phyloP scores from a whole-genome alignment of 2,888 invertebrate species.

The Caenorhabditis imperialis region DNA sequence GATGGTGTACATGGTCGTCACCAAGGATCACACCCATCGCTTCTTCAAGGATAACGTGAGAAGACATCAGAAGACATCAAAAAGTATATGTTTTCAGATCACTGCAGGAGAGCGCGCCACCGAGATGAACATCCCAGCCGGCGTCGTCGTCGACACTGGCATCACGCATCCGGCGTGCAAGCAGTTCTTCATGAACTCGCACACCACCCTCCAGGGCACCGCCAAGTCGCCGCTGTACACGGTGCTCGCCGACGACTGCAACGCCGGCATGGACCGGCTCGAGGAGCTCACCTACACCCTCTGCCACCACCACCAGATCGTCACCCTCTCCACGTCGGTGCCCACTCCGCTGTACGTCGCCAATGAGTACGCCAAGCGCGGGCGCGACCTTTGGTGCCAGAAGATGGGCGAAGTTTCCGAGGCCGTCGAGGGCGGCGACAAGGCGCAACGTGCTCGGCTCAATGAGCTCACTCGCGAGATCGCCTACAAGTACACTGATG shows the following conservation, averaged over 20 bases:
- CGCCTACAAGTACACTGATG: too few species aligned
- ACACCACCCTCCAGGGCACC: conserved; percentile 75
- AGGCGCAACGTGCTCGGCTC: too few species aligned
- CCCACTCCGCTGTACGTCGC: conserved; percentile 75
- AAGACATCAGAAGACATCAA: too few species aligned
- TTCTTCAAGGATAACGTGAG: conserved; percentile 46
- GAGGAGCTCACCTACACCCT: conserved; percentile 67
- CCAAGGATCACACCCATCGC: conserved; percentile 68
- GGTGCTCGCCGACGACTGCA: conserved; percentile 67
- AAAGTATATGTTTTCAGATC: not conserved
- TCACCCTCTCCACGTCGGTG: conserved; percentile 63
- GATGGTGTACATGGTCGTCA: conserved; percentile 66
- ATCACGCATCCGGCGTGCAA: conserved; percentile 65
- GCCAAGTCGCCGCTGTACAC: conserved; percentile 74
- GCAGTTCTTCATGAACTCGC: conserved; percentile 73
- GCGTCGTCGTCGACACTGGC: conserved; percentile 68
- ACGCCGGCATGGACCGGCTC: conserved; percentile 61
- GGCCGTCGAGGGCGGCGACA: too few species aligned
- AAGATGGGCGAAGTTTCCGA: conserved; percentile 5
- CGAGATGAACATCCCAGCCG: conserved; percentile 69
- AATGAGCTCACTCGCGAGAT: too few species aligned
- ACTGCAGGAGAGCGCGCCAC: conserved; percentile 21
- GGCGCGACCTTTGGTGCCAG: conserved; percentile 46
- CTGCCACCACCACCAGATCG: conserved; percentile 72
- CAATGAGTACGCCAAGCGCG: conserved; percentile 70